Evolutionary conservation across 2,797 vertebrate species (phyloP).

Genomic region (Molossus alvarezi): DNA sequence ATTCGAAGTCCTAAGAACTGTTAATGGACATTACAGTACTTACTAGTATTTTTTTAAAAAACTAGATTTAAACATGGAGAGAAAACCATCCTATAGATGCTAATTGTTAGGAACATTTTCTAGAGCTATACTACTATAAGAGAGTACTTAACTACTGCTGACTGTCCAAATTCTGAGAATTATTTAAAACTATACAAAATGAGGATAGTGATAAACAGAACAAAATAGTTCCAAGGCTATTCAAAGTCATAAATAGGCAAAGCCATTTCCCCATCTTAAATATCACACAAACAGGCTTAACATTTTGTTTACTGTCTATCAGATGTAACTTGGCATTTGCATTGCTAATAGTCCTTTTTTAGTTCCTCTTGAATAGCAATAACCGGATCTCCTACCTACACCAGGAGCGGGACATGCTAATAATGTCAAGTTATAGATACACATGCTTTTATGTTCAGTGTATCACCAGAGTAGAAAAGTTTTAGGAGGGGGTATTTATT

Average conservation of each 20-base stretch:
- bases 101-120: constrained; percentile 30
- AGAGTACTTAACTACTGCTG: constrained; percentile 2
- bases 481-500: neutral
- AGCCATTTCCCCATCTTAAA: constrained; percentile 61
- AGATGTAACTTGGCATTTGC: constrained; percentile 59
- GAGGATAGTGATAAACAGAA: constrained; percentile 6
- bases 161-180: constrained; percentile 37
- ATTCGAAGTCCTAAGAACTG: constrained; percentile 2
- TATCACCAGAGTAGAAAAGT: neutral
- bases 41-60: constrained; percentile 48
- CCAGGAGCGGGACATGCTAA: neutral
- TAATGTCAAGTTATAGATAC: neutral
- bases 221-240: constrained; percentile 9
- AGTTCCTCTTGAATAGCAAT: constrained; percentile 48
- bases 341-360: constrained; percentile 56
- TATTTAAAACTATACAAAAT: constrained; percentile 55
- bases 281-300: constrained; percentile 27
- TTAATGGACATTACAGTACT: neutral
- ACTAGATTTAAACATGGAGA: constrained; percentile 34
- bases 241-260: constrained; percentile 44
- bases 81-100: constrained; percentile 31
- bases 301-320: constrained; percentile 56
- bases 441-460: neutral
- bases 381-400: neutral
- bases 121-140: neutral